A percentile compares a stretch with the other conserved stretches of the same genome.
phyloP scores from a whole-genome alignment of 2,888 invertebrate genomes.

The Anoplius nigerrimus region DNA sequence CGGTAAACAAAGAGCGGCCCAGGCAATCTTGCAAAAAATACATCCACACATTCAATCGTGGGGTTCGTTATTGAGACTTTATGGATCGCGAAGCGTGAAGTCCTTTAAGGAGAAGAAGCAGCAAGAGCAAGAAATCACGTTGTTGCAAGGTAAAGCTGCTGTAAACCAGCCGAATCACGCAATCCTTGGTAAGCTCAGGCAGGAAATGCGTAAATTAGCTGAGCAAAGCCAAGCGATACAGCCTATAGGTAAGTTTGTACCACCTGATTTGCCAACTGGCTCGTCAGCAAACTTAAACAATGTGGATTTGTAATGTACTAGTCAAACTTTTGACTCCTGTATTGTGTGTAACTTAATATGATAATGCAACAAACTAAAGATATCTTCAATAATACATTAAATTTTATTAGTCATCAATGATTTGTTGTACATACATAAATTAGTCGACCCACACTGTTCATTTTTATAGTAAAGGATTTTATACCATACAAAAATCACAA shows the following conservation, averaged over 20 bases:
- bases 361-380: no score
- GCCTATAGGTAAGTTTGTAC: conserved; percentile 80
- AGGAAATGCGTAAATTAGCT: conserved; percentile 87
- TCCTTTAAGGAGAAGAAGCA: conserved; percentile 94
- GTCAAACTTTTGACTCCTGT: not conserved
- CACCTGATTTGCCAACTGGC: conserved; percentile 81
- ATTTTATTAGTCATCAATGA: no score
- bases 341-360: no score
- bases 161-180: conserved; percentile 94
- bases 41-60: conserved; percentile 97
- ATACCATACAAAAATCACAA: no score
- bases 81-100: conserved; percentile 93
- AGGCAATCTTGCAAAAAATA: conserved; percentile 91
- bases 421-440: no score
- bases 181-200: conserved; percentile 88
- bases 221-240: conserved; percentile 78
- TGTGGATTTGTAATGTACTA: conserved; percentile 80
- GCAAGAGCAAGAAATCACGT: conserved; percentile 94
- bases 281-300: conserved; percentile 88
- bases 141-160: conserved; percentile 91
- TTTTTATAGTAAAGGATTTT: no score
- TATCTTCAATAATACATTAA: no score
- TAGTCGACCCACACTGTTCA: no score
- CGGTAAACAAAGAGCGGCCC: conserved; percentile 97
- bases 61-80: conserved; percentile 94